Evolutionary conservation across 1,140 invertebrate species (phyloP).

Genomic region (Zaprionus vittiger): DNA sequence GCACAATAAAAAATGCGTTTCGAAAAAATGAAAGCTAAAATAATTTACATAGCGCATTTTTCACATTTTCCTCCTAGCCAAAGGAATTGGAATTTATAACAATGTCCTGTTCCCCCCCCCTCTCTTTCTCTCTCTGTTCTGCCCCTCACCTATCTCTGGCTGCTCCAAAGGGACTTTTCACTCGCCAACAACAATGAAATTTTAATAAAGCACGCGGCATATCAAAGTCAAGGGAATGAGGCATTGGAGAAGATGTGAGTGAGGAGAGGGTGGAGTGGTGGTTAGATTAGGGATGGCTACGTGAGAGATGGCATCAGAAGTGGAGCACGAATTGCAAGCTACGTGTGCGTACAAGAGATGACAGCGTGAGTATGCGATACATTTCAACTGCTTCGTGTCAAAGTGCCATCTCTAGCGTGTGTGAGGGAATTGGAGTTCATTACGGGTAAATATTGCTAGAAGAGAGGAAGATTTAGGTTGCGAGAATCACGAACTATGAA

Average conservation of each 20-base stretch:
- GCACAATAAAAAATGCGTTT: slow-evolving; percentile 72
- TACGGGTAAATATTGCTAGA: too few relatives aligned
- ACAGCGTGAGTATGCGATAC: background rate
- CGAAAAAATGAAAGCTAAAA: slow-evolving; percentile 55
- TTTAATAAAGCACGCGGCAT: slow-evolving; percentile 77
- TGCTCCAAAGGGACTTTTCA: slow-evolving; percentile 58
- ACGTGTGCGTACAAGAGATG: background rate
- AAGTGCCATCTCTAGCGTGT: background rate
- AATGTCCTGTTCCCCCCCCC: slow-evolving; percentile 65
- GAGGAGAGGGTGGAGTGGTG: background rate
- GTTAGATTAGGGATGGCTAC: background rate
- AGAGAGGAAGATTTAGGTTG: too few relatives aligned
- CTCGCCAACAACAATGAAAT: slow-evolving; percentile 57
- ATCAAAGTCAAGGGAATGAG: slow-evolving; percentile 40
- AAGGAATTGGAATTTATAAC: slow-evolving; percentile 73
- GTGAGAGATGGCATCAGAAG: background rate
- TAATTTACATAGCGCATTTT: slow-evolving; percentile 81
- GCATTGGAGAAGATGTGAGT: background rate
- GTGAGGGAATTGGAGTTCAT: background rate
- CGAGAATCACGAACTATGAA: too few relatives aligned
- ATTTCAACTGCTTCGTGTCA: background rate
- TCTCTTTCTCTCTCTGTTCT: background rate
- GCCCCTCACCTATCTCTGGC: background rate
- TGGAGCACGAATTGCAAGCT: slow-evolving; percentile 14
- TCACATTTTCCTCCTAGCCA: slow-evolving; percentile 66